phyloP scores from a whole-genome alignment of 2,888 invertebrate genomes.

The Catotricha subobsoleta region DNA sequence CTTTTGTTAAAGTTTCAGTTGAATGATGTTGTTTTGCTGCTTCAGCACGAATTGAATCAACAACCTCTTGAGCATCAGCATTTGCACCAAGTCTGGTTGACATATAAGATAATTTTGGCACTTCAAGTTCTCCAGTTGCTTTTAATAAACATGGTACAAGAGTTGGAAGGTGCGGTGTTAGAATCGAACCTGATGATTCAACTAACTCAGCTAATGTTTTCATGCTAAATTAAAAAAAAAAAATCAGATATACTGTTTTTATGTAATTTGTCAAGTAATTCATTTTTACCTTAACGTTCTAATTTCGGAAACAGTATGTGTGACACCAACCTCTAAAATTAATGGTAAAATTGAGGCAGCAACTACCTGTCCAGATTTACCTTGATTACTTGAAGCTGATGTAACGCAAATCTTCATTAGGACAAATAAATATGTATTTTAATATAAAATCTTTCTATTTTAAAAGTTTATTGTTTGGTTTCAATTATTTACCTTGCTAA shows the following conservation, averaged over 20 bases:
- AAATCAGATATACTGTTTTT: neutral
- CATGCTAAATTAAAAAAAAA: constrained; percentile 35
- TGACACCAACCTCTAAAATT: constrained; percentile 61
- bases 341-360: constrained; percentile 62
- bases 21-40: constrained; percentile 73
- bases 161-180: constrained; percentile 63
- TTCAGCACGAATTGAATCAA: constrained; percentile 64
- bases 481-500: constrained; percentile 46
- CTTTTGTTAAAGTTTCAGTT: constrained; percentile 71
- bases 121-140: constrained; percentile 75
- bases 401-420: constrained; percentile 61
- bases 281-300: constrained; percentile 47
- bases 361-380: constrained; percentile 53
- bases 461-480: too few species aligned
- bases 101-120: constrained; percentile 57
- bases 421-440: too few species aligned
- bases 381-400: constrained; percentile 46
- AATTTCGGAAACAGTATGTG: constrained; percentile 59
- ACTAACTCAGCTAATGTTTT: constrained; percentile 75
- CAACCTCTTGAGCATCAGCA: constrained; percentile 49
- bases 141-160: constrained; percentile 70
- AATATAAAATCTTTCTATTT: too few species aligned
- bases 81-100: constrained; percentile 54
- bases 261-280: neutral
- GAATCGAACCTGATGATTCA: constrained; percentile 54